Conservation (phyloP, 2,113 vertebrate species). For the Bolborhynchus lineola region DNA sequence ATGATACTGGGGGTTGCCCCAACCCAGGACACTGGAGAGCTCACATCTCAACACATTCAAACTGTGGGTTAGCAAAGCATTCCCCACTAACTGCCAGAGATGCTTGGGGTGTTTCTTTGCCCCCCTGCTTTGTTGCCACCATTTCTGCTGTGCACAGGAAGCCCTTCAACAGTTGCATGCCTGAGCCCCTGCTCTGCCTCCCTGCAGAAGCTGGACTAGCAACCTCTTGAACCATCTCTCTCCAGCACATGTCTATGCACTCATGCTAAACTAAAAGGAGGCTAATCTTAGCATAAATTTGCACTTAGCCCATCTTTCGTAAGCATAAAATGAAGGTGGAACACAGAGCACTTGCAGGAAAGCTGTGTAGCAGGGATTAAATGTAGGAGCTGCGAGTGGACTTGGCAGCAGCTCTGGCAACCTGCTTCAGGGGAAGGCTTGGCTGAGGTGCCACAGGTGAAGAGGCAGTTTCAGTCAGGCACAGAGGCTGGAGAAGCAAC, state of each 20-base stretch:
- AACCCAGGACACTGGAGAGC: neutral
- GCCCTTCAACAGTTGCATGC: neutral
- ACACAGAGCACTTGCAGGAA: neutral
- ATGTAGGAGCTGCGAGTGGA: constrained; percentile 40
- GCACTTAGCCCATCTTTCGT: constrained; percentile 63
- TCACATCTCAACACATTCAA: neutral
- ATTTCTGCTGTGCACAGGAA: rapidly evolving
- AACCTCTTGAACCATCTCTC: constrained; percentile 30
- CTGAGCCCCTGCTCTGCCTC: neutral
- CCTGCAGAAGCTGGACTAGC: neutral
- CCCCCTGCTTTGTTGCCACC: neutral
- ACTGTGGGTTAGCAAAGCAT: neutral
- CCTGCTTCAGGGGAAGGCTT: neutral
- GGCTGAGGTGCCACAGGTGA: neutral
- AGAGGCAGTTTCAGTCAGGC: neutral
- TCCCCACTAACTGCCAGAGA: neutral
- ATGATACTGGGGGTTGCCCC: neutral
- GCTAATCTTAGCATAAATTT: constrained; percentile 70
- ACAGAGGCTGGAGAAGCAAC: neutral
- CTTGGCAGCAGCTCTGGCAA: constrained; percentile 13
- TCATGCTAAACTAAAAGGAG: constrained; percentile 57
- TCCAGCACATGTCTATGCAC: constrained; percentile 39
- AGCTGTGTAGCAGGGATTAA: constrained; percentile 22
- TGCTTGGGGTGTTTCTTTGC: neutral
- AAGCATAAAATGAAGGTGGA: constrained; percentile 62